These are phyloP conservation scores for Ostrea edulis DNA, from an alignment of 1,140 invertebrate genomes.

Conservation along the genomic window DNA sequence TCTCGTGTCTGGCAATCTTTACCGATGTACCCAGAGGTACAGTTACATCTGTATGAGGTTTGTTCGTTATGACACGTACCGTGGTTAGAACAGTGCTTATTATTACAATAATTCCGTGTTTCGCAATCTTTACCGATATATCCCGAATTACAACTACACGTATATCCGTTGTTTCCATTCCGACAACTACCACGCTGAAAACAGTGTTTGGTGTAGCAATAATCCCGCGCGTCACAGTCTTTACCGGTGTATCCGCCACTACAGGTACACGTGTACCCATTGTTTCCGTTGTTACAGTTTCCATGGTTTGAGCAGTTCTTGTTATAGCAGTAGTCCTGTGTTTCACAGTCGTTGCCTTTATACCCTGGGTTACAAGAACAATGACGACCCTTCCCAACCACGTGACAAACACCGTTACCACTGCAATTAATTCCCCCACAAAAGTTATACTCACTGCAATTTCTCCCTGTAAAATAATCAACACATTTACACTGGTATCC, in stretches of 20 bases:
- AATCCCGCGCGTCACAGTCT: neutral
- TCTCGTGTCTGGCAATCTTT: neutral
- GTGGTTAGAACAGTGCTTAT: neutral
- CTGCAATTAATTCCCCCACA: neutral
- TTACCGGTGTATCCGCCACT: neutral
- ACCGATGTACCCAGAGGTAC: neutral
- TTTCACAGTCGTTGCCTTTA: slow-evolving; percentile 38
- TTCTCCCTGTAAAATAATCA: neutral
- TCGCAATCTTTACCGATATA: neutral
- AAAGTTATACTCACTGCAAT: neutral
- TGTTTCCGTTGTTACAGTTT: neutral
- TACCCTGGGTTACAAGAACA: slow-evolving; percentile 44
- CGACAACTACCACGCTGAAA: neutral
- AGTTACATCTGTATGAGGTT: neutral
- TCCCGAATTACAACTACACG: slow-evolving; percentile 8
- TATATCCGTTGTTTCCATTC: neutral
- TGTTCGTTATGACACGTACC: neutral
- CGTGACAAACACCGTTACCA: too few relatives aligned
- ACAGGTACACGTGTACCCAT: slow-evolving; percentile 26
- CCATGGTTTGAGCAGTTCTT: neutral
- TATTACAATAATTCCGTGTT: neutral
- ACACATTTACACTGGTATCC: neutral
- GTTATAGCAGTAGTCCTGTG: neutral
- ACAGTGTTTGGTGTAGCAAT: neutral
- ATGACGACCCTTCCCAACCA: neutral